These are phyloP conservation scores for Lysiphlebus fabarum DNA, from an alignment of 1,140 invertebrate genomes.

Conservation along the genomic window DNA sequence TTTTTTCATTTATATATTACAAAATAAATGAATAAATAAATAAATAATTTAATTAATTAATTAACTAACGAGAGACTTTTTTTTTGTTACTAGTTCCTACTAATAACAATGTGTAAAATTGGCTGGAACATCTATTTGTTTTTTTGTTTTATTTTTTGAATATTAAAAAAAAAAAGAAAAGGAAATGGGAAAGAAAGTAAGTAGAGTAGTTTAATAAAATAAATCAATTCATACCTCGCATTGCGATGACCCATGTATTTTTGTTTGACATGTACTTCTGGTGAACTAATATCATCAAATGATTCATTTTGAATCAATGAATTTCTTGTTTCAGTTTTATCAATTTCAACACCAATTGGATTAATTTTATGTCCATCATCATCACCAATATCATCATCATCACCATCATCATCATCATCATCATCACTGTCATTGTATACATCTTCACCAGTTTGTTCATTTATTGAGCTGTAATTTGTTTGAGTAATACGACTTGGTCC, in stretches of 20 bases:
- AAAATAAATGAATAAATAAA: too few relatives aligned
- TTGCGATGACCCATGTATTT: slow-evolving; percentile 82
- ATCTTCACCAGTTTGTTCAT: slow-evolving; percentile 40
- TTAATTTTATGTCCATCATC: slow-evolving; percentile 34
- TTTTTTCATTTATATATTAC: too few relatives aligned
- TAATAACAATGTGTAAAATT: too few relatives aligned
- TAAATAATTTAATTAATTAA: too few relatives aligned
- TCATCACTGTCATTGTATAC: slow-evolving; percentile 52
- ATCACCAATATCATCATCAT: slow-evolving; percentile 3
- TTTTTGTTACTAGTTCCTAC: too few relatives aligned
- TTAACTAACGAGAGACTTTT: too few relatives aligned
- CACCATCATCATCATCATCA: slow-evolving; percentile 49
- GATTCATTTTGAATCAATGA: slow-evolving; percentile 32
- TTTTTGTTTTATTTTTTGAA: too few relatives aligned
- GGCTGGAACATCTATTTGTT: too few relatives aligned
- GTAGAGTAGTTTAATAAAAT: too few relatives aligned
- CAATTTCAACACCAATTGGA: slow-evolving; percentile 46
- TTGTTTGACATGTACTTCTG: slow-evolving; percentile 60
- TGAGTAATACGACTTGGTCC: slow-evolving; percentile 37
- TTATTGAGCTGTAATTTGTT: slow-evolving; percentile 28
- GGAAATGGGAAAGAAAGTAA: too few relatives aligned
- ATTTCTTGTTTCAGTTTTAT: slow-evolving; percentile 37
- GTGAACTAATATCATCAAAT: slow-evolving; percentile 33
- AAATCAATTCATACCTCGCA: slow-evolving; percentile 59
- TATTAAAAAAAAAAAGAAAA: too few relatives aligned